Evolutionary conservation across 2,797 vertebrate species (phyloP).

Genomic region (Simalia tracyae): DNA sequence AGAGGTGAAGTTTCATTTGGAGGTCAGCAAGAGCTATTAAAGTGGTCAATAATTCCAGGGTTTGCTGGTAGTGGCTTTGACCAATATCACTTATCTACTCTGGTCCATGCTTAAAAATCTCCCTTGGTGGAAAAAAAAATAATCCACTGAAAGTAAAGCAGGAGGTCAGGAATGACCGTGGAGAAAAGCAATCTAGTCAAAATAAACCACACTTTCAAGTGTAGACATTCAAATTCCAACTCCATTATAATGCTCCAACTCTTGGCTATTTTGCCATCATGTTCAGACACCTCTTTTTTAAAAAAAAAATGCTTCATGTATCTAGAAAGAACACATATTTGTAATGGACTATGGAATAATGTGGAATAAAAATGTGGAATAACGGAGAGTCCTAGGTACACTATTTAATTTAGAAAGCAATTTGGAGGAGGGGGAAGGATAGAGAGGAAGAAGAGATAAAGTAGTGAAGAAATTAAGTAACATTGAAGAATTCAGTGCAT

Average conservation of each 20-base stretch:
- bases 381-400: conserved; percentile 7
- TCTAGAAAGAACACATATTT: conserved; percentile 9
- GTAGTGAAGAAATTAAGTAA: conserved; percentile 8
- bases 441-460: neutral
- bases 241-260: conserved; percentile 51
- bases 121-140: conserved; percentile 68
- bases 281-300: neutral
- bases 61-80: conserved; percentile 75
- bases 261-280: conserved; percentile 16
- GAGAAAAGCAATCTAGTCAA: conserved; percentile 70
- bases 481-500: neutral
- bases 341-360: conserved; percentile 15
- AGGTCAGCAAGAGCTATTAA: conserved; percentile 81
- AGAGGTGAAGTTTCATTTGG: conserved; percentile 79
- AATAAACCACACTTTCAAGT: conserved; percentile 68
- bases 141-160: conserved; percentile 72
- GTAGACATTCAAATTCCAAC: conserved; percentile 56
- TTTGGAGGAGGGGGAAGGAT: neutral
- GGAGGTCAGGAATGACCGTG: conserved; percentile 70
- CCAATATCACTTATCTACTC: conserved; percentile 78
- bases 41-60: conserved; percentile 77
- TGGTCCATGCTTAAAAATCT: conserved; percentile 77
- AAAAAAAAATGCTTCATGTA: conserved; percentile 43
- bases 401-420: neutral
- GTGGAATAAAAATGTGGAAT: neutral